Evolutionary conservation across 1,140 invertebrate genomes (phyloP).

Genomic region (Drosophila takahashii): DNA sequence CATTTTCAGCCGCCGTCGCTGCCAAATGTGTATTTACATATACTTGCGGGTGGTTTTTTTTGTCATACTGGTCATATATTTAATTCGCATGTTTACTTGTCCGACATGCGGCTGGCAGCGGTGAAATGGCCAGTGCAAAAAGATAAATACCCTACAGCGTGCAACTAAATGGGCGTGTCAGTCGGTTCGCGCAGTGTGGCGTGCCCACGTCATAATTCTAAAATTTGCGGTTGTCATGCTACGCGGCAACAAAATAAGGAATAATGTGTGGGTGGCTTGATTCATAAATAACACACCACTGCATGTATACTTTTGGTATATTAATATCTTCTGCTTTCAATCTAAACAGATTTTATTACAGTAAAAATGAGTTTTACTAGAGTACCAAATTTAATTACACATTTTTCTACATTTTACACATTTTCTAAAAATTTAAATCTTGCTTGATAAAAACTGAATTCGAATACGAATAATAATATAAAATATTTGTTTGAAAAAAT

Average conservation of each 20-base stretch:
- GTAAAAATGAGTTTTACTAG: too few relatives aligned
- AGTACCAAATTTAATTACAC: too few relatives aligned
- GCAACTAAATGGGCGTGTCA: conserved; percentile 47
- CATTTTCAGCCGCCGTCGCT: conserved; percentile 10
- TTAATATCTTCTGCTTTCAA: not conserved
- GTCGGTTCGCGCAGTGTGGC: conserved; percentile 17
- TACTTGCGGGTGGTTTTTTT: conserved; percentile 14
- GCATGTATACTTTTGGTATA: not conserved
- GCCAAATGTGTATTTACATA: conserved; percentile 22
- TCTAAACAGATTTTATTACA: not conserved
- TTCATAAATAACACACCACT: not conserved
- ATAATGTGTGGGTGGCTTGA: conserved; percentile 9
- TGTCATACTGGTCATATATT: conserved; percentile 29
- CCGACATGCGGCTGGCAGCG: conserved; percentile 18
- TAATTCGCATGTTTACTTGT: conserved; percentile 47
- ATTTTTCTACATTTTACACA: too few relatives aligned
- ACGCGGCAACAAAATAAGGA: conserved; percentile 51
- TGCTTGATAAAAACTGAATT: too few relatives aligned
- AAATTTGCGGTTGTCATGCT: conserved; percentile 68
- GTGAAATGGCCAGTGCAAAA: conserved; percentile 19
- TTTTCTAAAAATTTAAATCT: too few relatives aligned
- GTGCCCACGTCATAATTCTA: conserved; percentile 73
- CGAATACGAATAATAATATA: too few relatives aligned
- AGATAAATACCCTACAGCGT: conserved; percentile 6
- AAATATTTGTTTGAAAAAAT: too few relatives aligned